Percentiles rank a stretch among this genome's conserved stretches.
These are phyloP conservation scores for Ageneiosus marmoratus DNA, from an alignment of 2,113 vertebrate genomes.

Conservation along the genomic window DNA sequence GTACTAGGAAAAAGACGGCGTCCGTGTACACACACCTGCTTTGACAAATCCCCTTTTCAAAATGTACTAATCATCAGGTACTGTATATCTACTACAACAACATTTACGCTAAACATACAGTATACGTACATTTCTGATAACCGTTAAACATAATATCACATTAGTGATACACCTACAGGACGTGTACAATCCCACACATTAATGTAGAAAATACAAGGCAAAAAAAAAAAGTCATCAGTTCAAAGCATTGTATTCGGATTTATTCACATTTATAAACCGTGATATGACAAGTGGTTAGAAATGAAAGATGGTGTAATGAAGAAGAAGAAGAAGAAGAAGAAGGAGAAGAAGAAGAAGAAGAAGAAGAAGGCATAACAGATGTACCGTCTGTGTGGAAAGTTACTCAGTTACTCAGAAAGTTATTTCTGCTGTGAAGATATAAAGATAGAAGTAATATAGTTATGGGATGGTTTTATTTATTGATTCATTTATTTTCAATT, in stretches of 20 bases:
- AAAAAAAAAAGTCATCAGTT: neutral
- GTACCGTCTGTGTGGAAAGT: neutral
- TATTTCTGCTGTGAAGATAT: neutral
- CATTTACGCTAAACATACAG: neutral
- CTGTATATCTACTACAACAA: neutral
- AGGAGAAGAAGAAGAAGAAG: neutral
- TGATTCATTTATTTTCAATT: neutral
- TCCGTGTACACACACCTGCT: neutral
- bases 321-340: no score
- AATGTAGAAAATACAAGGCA: neutral
- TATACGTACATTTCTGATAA: neutral
- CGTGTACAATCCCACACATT: neutral
- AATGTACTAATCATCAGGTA: neutral
- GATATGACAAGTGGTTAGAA: neutral
- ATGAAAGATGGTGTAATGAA: neutral
- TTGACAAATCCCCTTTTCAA: slow-evolving; percentile 2
- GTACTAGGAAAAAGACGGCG: slow-evolving; percentile 6
- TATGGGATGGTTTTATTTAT: neutral
- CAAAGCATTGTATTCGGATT: neutral
- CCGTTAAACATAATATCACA: neutral
- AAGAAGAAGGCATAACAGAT: neutral
- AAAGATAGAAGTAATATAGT: neutral
- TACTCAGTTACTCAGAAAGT: no score
- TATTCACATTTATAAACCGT: neutral
- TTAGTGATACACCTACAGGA: neutral